Conservation (phyloP, 2,888 invertebrate genomes). For the Encarsia formosa region DNA sequence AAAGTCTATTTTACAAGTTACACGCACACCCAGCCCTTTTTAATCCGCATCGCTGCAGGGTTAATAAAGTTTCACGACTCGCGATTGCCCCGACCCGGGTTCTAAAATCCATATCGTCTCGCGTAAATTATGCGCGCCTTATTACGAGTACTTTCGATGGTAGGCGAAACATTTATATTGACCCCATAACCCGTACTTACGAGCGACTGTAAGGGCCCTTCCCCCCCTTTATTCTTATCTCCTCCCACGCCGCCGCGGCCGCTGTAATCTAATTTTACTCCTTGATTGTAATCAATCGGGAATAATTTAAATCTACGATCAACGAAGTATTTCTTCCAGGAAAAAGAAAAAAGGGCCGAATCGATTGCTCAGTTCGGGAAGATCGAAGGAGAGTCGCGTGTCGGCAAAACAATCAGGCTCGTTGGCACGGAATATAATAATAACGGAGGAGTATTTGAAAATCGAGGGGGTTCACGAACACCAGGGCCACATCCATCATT, state of each 20-base stretch:
- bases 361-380: too few species aligned
- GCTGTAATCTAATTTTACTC: not conserved
- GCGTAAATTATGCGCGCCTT: slow-evolving; percentile 26
- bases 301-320: too few species aligned
- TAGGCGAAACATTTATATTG: slow-evolving; percentile 25
- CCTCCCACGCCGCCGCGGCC: not conserved
- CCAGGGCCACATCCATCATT: slow-evolving; percentile 45
- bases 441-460: too few species aligned
- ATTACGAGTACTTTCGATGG: slow-evolving; percentile 21
- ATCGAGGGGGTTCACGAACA: not conserved
- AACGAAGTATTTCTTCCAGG: too few species aligned
- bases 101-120: slow-evolving; percentile 27
- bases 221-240: not conserved
- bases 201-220: not conserved
- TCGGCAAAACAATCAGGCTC: slow-evolving; percentile 26
- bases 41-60: slow-evolving; percentile 12
- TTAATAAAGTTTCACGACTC: slow-evolving; percentile 28
- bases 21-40: slow-evolving; percentile 20
- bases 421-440: slow-evolving; percentile 6
- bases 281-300: not conserved
- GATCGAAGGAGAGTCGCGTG: slow-evolving; percentile 28
- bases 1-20: slow-evolving; percentile 26
- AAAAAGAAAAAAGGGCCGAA: too few species aligned
- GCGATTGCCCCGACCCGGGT: slow-evolving; percentile 20
- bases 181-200: slow-evolving; percentile 26